Conservation (phyloP, 2,113 vertebrate genomes). For the Dicaeum eximium region DNA sequence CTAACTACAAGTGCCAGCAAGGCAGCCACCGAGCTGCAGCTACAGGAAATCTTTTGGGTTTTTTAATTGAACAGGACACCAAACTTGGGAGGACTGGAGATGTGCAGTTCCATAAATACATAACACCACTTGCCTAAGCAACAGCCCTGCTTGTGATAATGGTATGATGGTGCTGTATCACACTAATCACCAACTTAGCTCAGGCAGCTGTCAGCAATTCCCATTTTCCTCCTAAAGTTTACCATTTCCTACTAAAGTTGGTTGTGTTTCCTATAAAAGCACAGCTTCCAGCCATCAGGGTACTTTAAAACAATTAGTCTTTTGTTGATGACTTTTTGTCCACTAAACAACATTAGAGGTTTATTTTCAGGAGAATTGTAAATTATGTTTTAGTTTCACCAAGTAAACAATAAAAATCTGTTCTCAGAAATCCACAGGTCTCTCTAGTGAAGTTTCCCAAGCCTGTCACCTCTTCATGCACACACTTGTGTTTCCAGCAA, state of each 20-base stretch:
- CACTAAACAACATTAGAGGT: neutral
- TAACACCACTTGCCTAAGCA: neutral
- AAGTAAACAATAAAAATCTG: neutral
- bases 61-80: neutral
- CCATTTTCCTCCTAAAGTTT: neutral
- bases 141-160: neutral
- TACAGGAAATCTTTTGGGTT: neutral
- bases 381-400: neutral
- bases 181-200: neutral
- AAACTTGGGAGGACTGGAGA: neutral
- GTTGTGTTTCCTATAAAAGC: neutral
- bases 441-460: neutral
- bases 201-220: neutral
- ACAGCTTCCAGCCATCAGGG: neutral
- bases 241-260: neutral
- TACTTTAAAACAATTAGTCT: neutral
- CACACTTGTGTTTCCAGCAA: neutral
- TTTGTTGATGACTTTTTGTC: neutral
- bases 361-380: neutral
- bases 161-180: neutral
- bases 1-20: neutral
- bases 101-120: rapidly evolving
- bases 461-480: neutral
- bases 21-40: neutral
- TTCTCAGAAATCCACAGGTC: neutral